Evolutionary conservation across 2,113 vertebrate genomes (phyloP).

Genomic region (Pseudopipra pipra): DNA sequence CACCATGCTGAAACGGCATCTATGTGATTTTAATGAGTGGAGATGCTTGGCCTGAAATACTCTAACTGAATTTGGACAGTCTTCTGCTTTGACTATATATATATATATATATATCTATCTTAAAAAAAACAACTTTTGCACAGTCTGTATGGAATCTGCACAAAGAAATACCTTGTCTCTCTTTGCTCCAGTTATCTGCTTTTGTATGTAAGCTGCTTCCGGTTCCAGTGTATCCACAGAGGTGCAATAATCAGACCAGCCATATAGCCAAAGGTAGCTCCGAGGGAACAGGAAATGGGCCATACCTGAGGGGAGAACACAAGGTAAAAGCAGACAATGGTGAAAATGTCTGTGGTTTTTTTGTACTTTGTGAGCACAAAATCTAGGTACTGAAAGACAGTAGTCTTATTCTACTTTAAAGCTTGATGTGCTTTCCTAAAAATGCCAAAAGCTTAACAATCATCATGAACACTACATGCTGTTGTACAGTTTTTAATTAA

Average conservation of each 20-base stretch:
- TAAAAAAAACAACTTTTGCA: constrained; percentile 49
- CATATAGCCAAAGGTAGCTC: constrained; percentile 87
- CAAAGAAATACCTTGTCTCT: constrained; percentile 72
- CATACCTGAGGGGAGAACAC: constrained; percentile 82
- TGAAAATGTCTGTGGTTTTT: constrained; percentile 17
- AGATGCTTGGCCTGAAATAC: constrained; percentile 61
- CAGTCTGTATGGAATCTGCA: constrained; percentile 75
- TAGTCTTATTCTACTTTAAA: constrained; percentile 59
- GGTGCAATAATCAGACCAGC: constrained; percentile 88
- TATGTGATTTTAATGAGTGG: constrained; percentile 59
- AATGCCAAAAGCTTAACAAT: constrained; percentile 71
- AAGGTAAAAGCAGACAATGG: constrained; percentile 27
- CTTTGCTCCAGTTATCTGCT: constrained; percentile 81
- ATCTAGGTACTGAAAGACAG: constrained; percentile 47
- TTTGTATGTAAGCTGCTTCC: constrained; percentile 96
- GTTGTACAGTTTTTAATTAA: constrained; percentile 67
- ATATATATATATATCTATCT: background rate
- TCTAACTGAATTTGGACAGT: constrained; percentile 19
- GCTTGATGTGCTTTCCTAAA: constrained; percentile 71
- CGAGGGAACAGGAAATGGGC: constrained; percentile 95
- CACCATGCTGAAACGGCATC: constrained; percentile 54
- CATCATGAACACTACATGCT: constrained; percentile 70
- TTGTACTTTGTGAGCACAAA: constrained; percentile 70
- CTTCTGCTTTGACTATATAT: constrained; percentile 58
- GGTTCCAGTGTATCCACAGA: constrained; percentile 93